Percentiles rank a stretch among this genome's conserved stretches.
Evolutionary conservation across 2,113 vertebrate genomes (phyloP).

Genomic region (Guaruba guarouba): DNA sequence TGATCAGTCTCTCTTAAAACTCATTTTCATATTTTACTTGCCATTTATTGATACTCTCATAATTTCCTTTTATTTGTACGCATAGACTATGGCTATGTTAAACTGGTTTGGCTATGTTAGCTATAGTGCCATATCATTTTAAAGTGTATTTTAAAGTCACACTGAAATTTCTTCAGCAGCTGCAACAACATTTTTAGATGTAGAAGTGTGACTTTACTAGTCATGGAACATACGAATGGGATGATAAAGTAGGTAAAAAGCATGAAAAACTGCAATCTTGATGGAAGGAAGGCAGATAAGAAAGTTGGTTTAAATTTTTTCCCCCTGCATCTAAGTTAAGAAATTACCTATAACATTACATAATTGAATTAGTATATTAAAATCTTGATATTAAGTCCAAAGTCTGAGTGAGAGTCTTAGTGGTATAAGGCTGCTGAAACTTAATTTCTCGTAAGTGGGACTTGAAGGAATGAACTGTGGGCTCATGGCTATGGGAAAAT

Average conservation of each 20-base stretch:
- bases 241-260: neutral
- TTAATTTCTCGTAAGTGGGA: neutral
- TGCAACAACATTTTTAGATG: neutral
- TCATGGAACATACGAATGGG: neutral
- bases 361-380: slow-evolving; percentile 48
- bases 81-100: neutral
- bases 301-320: neutral
- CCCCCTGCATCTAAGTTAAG: neutral
- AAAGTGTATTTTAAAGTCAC: neutral
- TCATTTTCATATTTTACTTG: neutral
- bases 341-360: neutral
- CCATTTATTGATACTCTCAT: neutral
- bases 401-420: slow-evolving; percentile 23
- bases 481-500: neutral
- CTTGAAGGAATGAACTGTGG: neutral
- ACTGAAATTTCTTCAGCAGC: neutral
- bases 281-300: neutral
- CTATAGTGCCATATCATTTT: neutral
- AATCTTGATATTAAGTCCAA: slow-evolving; percentile 27
- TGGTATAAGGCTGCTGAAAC: neutral
- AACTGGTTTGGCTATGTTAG: neutral
- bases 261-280: neutral
- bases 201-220: neutral
- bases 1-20: neutral
- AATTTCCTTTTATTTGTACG: neutral